A percentile compares a stretch with the other conserved stretches of the same genome.
These are phyloP conservation scores for Lamellibrachia columna DNA, from an alignment of 2,888 invertebrate genomes.

Conservation along the genomic window DNA sequence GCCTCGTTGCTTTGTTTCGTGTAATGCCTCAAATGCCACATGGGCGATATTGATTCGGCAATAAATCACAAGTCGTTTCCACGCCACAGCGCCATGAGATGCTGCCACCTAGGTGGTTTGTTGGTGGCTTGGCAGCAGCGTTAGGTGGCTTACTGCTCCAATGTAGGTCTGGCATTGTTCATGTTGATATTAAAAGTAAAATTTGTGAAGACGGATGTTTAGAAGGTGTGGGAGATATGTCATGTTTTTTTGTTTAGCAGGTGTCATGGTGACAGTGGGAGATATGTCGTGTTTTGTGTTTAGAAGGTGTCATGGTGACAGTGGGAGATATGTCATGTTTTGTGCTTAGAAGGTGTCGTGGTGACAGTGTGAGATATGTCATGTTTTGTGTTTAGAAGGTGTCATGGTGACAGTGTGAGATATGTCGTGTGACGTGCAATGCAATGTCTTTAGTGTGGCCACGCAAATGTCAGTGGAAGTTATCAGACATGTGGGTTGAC, in stretches of 20 bases:
- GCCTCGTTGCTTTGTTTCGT: background rate
- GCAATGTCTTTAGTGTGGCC: background rate
- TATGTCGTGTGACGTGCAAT: background rate
- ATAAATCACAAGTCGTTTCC: background rate
- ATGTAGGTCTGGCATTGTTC: background rate
- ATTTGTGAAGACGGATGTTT: background rate
- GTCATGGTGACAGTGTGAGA: background rate
- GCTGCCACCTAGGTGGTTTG: background rate
- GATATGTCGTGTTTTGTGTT: background rate
- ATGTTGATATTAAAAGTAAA: background rate
- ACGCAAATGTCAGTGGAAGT: background rate
- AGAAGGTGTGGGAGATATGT: background rate
- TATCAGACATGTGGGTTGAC: background rate
- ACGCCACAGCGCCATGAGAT: background rate
- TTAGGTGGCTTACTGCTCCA: background rate
- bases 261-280: background rate
- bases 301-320: background rate
- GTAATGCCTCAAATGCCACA: constrained; percentile 16
- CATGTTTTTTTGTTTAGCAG: background rate
- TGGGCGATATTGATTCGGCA: background rate
- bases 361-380: background rate
- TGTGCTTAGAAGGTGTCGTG: background rate
- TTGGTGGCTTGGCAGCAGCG: background rate
- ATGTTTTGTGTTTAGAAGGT: background rate
- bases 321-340: background rate